A percentile compares a stretch with the other conserved stretches of the same genome.
These are phyloP conservation scores for Macropus fuliginosus DNA, from an alignment of 2,797 vertebrate genomes.

Conservation along the genomic window DNA sequence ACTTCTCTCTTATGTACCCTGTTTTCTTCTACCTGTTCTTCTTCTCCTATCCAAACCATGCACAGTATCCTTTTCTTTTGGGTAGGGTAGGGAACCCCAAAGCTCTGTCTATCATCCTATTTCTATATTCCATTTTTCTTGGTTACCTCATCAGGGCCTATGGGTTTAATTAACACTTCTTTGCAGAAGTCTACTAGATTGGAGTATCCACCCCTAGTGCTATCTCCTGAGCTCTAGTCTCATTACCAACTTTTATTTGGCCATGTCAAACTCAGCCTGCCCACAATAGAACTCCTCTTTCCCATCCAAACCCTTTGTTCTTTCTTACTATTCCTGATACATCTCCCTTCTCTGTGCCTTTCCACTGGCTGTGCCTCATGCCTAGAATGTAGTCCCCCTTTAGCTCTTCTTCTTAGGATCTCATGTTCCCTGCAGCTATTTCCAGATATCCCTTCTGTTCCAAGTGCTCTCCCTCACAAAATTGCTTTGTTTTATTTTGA, in stretches of 20 bases:
- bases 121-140: not conserved
- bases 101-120: not conserved
- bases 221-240: not conserved
- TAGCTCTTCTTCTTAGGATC: not conserved
- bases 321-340: not conserved
- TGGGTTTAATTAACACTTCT: not conserved
- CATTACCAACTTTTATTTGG: not conserved
- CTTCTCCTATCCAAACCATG: not conserved
- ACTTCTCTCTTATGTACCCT: not conserved
- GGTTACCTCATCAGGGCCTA: not conserved
- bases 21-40: not conserved
- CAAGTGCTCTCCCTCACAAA: not conserved
- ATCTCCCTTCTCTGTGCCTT: not conserved
- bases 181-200: not conserved
- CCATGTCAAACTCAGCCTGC: not conserved
- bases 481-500: not conserved
- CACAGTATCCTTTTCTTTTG: not conserved
- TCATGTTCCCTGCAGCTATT: not conserved
- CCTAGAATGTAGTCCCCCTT: not conserved
- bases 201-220: not conserved
- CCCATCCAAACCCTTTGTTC: not conserved
- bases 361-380: not conserved
- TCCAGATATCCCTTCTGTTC: not conserved
- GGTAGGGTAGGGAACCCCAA: not conserved
- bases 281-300: not conserved